Evolutionary conservation across 1,140 invertebrate species (phyloP), one percentile per base, ranked within the genome.

Genomic region (Drosophila ficusphila): DNA sequence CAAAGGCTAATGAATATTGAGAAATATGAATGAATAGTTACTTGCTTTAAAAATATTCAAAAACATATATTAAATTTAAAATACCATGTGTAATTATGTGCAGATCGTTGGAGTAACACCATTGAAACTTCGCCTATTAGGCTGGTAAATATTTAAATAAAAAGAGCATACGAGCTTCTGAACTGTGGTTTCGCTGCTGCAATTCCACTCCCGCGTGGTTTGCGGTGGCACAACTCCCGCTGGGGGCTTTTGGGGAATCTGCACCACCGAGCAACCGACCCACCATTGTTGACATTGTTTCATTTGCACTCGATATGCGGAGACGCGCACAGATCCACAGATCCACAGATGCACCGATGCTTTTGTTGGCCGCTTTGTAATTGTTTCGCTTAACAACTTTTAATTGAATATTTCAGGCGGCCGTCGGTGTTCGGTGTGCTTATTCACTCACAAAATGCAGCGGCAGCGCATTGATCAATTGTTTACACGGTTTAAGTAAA

Each of bases 381-480:
- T 85, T 79, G 79, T 85, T 79, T 79, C 75, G 67, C 76, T 83
- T 83, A 79, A 85, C 81, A 73, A 61, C 72, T 56, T 86, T 83
- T 85, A 85, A 85, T 85, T 85, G 79, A 85, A 85, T 85, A 86
- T 86, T 76, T 76, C 81, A 62, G 60, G 9, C 72, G 36, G 48
- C 34, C 7, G 51, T 19, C 42, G 42, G n/a, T n/a, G n/a, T n/a
- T n/a, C 4, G 5, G 64, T 61, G 62, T 72, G 79, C 68, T 79
- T 75, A 58, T 78, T 56, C 56, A 49, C 52, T 79, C 69, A 58
- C 39, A 68, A 67, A 54, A 39, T 38, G 44, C 56, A 5, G 56
- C 19, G 56, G 19, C 39, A 16, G 41, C 46, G 48, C 33, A 48
- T 48, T 86, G 72, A 76, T 86, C 70, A 76, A 85, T 85, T 86